Evolutionary conservation across 2,797 vertebrate genomes (phyloP), one percentile per base, ranked within the genome.

Genomic region (Pseudopleuronectes americanus): DNA sequence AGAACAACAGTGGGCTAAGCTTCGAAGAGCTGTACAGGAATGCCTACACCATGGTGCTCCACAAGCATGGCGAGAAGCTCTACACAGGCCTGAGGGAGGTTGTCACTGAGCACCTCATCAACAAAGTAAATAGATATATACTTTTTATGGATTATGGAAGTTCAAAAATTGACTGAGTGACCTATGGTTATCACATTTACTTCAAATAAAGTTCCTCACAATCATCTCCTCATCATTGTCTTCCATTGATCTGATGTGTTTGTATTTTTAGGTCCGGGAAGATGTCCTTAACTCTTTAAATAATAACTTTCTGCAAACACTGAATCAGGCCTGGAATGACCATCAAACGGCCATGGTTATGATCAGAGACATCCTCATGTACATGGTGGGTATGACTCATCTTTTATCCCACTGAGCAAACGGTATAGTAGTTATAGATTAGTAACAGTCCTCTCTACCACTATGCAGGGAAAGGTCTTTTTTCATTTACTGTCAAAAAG

Each of bases 11-110:
- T 38, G 97, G 97, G 51, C 93, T 99, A 84, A 99, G 97, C 92
- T 99, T 99, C 87, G 97, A 98, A 92, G 98, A 99, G 93, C 96
- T 99, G 55, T 99, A 99, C 93, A 96, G 97, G 89, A 99, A 99
- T 56, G 98, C 97, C 48, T 99, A 99, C 92, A 99, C 97, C 70
- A 99, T 99, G 98, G 97, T 99, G 77, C 96, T 99, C 77, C 97
- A 99, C 94, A 99, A 99, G 88, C 97, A 99, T 9, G 98, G 97
- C 3, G 98, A 99, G 90, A 99, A 99, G 85, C 96, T 99, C 53
- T 99, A 99, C 94, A 98, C 97, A 65, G 98, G 97, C 85, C 92
- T 99, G 77, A 95, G 97, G 91, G 98, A 99, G 93, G 97, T 99
- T 23, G 97, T 99, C 91, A 99, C 97, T 0, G 98, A 99, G 86